phyloP scores from a whole-genome alignment of 2,113 vertebrate genomes.

The Sinocyclocheilus rhinocerous region DNA sequence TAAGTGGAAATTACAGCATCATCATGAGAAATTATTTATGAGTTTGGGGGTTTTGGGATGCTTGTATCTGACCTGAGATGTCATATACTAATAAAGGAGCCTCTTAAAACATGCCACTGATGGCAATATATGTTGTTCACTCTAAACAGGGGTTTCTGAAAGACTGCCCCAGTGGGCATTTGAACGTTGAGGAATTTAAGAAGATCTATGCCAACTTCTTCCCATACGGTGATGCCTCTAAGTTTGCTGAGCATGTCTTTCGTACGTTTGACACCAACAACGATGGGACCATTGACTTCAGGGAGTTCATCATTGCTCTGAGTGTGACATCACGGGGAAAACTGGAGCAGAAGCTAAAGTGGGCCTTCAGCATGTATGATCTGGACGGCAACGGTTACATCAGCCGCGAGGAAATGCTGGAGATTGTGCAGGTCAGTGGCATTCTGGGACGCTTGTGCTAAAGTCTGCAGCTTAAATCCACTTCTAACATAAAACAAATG shows the following conservation, averaged over 20 bases:
- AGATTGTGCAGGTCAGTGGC: conserved; percentile 91
- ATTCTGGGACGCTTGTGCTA: not conserved
- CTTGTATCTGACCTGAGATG: not conserved
- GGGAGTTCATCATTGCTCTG: conserved; percentile 99
- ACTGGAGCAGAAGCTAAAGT: conserved; percentile 99
- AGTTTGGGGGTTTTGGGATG: not conserved
- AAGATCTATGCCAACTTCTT: conserved; percentile 99
- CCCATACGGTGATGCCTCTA: conserved; percentile 96
- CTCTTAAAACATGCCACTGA: not conserved
- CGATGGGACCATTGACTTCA: conserved; percentile 97
- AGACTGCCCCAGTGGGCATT: conserved; percentile 95
- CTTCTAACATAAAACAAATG: not conserved
- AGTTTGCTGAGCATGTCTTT: conserved; percentile 98
- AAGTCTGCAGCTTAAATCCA: not conserved
- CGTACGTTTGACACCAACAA: conserved; percentile 97
- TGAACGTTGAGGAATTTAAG: conserved; percentile 98
- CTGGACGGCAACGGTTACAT: conserved; percentile 98
- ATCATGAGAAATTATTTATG: not conserved
- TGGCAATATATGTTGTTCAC: not conserved
- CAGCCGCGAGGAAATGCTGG: conserved; percentile 98
- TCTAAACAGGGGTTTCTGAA: conserved; percentile 89
- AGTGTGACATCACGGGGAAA: conserved; percentile 96
- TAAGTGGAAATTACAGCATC: not conserved
- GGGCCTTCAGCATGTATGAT: conserved; percentile 99
- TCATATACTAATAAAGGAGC: not conserved